Evolutionary conservation across 30 jellyfish, hydroid and myxozoan genomes (phyloP).

Genomic region (Turritopsis dohrnii): DNA sequence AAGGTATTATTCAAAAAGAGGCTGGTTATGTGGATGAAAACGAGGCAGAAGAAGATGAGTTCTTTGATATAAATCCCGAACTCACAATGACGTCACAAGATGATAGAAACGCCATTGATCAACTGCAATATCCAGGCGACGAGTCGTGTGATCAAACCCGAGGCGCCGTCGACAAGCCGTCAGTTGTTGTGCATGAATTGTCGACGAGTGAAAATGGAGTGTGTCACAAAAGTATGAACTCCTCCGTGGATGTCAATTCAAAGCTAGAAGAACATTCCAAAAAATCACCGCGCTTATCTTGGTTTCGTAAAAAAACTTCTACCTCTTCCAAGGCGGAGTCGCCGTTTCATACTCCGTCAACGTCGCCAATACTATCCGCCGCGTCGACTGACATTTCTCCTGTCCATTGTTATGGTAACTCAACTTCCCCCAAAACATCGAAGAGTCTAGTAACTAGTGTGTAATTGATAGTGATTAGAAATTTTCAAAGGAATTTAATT

Average conservation of each 20-base stretch:
- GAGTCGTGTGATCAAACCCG: not conserved
- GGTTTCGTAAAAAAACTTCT: not conserved
- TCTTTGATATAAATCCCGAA: slow-evolving; percentile 32
- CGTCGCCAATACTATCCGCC: not conserved
- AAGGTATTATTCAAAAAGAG: slow-evolving; percentile 25
- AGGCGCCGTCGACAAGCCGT: not conserved
- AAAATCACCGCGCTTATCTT: not conserved
- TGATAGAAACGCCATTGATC: not conserved
- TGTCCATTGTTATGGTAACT: not conserved
- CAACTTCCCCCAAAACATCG: not conserved
- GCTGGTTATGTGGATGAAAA: slow-evolving; percentile 3
- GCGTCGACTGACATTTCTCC: slow-evolving; percentile 8
- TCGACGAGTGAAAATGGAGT: not conserved
- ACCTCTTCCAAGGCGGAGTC: not conserved
- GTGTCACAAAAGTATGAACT: not conserved
- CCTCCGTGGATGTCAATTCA: not conserved
- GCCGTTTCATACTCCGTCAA: not conserved
- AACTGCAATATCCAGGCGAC: not conserved
- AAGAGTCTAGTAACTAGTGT: not conserved
- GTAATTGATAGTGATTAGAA: not conserved
- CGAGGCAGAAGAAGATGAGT: slow-evolving; percentile 44
- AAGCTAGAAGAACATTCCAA: not conserved
- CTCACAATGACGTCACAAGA: not conserved
- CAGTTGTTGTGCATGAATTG: not conserved
- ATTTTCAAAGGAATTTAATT: not conserved